Conservation (phyloP, 2,113 vertebrate species). For the Coptodon bakossiorum region DNA sequence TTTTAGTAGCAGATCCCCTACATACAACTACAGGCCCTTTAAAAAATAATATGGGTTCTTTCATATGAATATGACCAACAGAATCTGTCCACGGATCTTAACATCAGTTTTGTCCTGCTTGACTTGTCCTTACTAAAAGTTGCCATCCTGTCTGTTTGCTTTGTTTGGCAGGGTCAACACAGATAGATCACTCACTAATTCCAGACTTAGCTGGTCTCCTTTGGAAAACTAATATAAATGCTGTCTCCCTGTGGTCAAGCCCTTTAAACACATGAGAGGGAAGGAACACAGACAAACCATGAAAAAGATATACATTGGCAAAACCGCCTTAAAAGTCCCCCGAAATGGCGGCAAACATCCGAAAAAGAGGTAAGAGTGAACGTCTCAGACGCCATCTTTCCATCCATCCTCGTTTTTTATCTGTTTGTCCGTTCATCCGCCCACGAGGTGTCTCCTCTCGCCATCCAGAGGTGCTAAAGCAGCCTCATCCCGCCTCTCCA, state of each 20-base stretch:
- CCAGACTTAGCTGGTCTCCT: constrained; percentile 49
- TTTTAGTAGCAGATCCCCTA: not conserved
- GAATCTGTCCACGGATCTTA: not conserved
- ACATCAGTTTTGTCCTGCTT: not conserved
- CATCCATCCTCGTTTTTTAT: constrained; percentile 29
- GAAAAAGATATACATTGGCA: constrained; percentile 81
- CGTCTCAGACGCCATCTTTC: constrained; percentile 6
- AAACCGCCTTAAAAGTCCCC: constrained; percentile 76
- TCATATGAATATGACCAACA: not conserved
- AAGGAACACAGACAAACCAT: constrained; percentile 73
- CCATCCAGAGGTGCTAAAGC: constrained; percentile 18
- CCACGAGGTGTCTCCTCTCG: constrained; percentile 47
- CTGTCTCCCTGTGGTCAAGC: constrained; percentile 43
- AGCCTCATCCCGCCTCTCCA: constrained; percentile 19
- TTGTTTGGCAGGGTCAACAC: constrained; percentile 69
- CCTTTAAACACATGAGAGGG: constrained; percentile 66
- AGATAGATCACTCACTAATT: constrained; percentile 52
- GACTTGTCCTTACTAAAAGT: constrained; percentile 31
- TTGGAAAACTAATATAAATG: constrained; percentile 39
- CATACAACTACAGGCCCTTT: not conserved
- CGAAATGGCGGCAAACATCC: constrained; percentile 75
- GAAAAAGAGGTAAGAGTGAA: constrained; percentile 75
- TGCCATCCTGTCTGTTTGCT: constrained; percentile 59
- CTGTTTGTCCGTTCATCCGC: constrained; percentile 48
- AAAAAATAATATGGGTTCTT: not conserved